Evolutionary conservation across 1,140 invertebrate species (phyloP), one percentile per base, ranked within the genome.

Genomic region (Lordiphosa clarofinis): DNA sequence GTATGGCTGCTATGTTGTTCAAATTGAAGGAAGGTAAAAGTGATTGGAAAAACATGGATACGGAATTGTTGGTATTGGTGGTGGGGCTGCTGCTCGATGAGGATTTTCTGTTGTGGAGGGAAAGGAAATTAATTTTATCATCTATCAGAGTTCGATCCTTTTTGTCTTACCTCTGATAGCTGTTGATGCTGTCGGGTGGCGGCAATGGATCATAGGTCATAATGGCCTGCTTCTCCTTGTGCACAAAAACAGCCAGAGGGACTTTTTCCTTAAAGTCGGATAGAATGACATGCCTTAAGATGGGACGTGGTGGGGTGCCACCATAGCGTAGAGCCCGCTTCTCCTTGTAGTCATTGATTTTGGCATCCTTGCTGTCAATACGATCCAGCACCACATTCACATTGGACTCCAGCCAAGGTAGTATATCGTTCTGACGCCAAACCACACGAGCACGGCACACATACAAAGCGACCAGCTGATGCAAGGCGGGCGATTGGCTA

Each of bases 201-300:
- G 95, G 96, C 39, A 96, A 89, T 6, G 95, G 95, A 90, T 97
- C 95, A 82, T 95, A 94, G 38, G 92, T 93, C 78, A 96, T 90
- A n/a, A 96, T 91, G 4, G 94, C 91, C 35, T 91, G 91, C 19
- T 78, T 88, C 40, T 86, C 86, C 56, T 90, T 88, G 55, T 89
- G 57, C 11, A 89, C 73, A 50, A 86, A 86, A 15, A 87, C 56
- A 35, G 87, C 87, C 47, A 89, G 40, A 11, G 87, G 86, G 8
- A 89, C 86, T 56, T 88, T 90, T 70, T 95, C 94, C 86, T 94
- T 95, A 24, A 95, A 91, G 75, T 96, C 95, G 0, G 94, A 95
- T 2, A 97, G 88, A 39, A 97, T 90, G 42, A 97, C 93, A 87
- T 97, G 95, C 24, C 96, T 90, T 15, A 93, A 90, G 65, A 97